phyloP scores from a whole-genome alignment of 1,140 invertebrate genomes.

The Ylistrum balloti region DNA sequence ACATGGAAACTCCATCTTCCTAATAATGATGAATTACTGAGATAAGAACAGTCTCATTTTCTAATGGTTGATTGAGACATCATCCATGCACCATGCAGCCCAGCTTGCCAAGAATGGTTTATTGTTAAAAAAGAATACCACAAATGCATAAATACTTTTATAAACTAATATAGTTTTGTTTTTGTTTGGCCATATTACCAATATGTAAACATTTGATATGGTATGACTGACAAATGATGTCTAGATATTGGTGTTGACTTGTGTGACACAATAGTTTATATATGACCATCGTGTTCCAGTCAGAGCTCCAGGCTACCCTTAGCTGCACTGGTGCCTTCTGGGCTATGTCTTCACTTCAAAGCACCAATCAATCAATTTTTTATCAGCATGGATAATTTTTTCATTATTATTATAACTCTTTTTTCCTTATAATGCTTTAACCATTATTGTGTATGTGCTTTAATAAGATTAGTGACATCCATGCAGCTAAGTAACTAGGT shows the following conservation, averaged over 20 bases:
- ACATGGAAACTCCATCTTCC: not conserved
- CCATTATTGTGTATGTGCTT: too few relatives aligned
- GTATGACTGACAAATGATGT: not conserved
- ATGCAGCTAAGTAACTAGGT: not conserved
- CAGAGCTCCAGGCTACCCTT: not conserved
- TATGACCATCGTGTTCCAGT: not conserved
- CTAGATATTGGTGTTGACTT: conserved; percentile 7
- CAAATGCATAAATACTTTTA: not conserved
- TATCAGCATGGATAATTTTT: not conserved
- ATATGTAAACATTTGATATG: not conserved
- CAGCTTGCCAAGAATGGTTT: not conserved
- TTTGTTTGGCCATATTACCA: conserved; percentile 23
- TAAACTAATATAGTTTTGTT: not conserved
- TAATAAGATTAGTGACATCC: not conserved
- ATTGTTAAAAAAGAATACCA: not conserved
- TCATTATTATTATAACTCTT: not conserved
- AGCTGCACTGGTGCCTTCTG: not conserved
- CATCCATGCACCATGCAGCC: not conserved
- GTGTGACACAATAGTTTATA: conserved; percentile 28
- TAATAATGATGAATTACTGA: not conserved
- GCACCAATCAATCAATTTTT: not conserved
- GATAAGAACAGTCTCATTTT: too few relatives aligned
- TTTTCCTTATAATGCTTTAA: not conserved
- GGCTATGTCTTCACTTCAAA: not conserved
- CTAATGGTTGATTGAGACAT: too few relatives aligned